Percentiles rank a stretch among this genome's conserved stretches.
phyloP scores from a whole-genome alignment of 2,797 vertebrate species.

The Thamnophis elegans region DNA sequence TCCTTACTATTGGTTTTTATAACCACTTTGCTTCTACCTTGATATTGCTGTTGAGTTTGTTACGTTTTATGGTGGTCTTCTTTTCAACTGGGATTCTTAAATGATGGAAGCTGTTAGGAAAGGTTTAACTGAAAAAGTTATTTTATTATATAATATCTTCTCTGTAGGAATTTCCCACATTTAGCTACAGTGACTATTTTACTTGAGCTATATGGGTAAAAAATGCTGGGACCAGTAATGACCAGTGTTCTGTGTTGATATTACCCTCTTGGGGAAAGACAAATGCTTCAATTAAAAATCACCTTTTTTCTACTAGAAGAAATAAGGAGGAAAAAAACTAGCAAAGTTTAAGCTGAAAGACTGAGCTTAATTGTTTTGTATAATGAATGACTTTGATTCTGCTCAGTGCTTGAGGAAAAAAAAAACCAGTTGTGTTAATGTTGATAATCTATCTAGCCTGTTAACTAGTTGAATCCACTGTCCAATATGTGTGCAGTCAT shows the following conservation, averaged over 20 bases:
- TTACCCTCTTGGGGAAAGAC: slow-evolving; percentile 42
- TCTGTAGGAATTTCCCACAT: slow-evolving; percentile 38
- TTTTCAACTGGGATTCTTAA: neutral
- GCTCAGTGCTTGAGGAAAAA: slow-evolving; percentile 58
- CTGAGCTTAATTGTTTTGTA: slow-evolving; percentile 55
- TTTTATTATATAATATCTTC: neutral
- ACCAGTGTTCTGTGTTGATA: slow-evolving; percentile 37
- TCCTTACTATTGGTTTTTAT: neutral
- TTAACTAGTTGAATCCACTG: slow-evolving; percentile 77
- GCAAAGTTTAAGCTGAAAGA: slow-evolving; percentile 34
- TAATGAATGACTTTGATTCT: slow-evolving; percentile 60
- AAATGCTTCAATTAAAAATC: slow-evolving; percentile 55
- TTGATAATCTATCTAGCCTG: slow-evolving; percentile 71
- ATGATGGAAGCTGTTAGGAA: neutral
- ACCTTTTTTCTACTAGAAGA: slow-evolving; percentile 46
- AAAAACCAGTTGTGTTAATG: slow-evolving; percentile 63
- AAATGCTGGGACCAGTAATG: neutral
- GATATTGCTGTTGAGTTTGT: neutral
- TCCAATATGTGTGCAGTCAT: slow-evolving; percentile 57
- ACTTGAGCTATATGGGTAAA: neutral
- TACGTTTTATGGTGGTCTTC: neutral
- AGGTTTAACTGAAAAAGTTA: neutral
- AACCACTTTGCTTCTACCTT: neutral
- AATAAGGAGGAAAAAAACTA: slow-evolving; percentile 20
- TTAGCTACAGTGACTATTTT: slow-evolving; percentile 37